Evolutionary conservation across 64 coral and sea anemone species (phyloP), one percentile per base, ranked within the genome.

Genomic region (Porites australiensis): DNA sequence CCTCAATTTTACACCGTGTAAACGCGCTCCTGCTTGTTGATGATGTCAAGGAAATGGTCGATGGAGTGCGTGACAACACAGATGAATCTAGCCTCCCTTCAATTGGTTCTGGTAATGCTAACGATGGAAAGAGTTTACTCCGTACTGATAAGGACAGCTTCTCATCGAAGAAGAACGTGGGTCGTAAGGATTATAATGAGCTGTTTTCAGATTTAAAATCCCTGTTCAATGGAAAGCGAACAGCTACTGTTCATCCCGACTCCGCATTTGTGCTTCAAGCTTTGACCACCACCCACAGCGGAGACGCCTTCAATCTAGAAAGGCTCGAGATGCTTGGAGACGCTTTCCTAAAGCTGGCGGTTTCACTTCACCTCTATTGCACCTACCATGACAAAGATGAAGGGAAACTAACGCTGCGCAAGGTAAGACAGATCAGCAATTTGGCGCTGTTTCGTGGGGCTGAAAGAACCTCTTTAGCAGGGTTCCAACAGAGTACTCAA

Each of bases 331-430:
- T 37, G 27, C 27, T 37, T 37, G 27, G 27, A 37, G 27, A 37
- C 27, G 27, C 27, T 37, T 37, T 37, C 27, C 27, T 37, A 37
- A 37, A 37, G 27, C 27, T 37, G 27, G 27, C 27, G 27, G 27
- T 37, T 37, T 37, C 27, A 37, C 27, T 37, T 37, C 27, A 37
- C 27, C 27, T 37, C 27, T 37, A 37, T 37, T 37, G 27, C 27
- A 89, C 69, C 10, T 94, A 98, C 37, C 61, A 74, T 3, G 82
- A 98, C 73, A 93, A 94, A 82, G 94, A 96, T 49, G 97, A 98
- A n/a, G 97, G 97, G 2, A 93, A 92, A 54, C 83, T 98, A 10
- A 98, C 97, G 45, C 83, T 70, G 18, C 91, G 94, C 16, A 95
- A 95, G 45, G 69, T 71, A 49, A 86, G 23, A 1, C 88, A 98